Conservation (phyloP, 1,140 invertebrate genomes). For the Maconellicoccus hirsutus region DNA sequence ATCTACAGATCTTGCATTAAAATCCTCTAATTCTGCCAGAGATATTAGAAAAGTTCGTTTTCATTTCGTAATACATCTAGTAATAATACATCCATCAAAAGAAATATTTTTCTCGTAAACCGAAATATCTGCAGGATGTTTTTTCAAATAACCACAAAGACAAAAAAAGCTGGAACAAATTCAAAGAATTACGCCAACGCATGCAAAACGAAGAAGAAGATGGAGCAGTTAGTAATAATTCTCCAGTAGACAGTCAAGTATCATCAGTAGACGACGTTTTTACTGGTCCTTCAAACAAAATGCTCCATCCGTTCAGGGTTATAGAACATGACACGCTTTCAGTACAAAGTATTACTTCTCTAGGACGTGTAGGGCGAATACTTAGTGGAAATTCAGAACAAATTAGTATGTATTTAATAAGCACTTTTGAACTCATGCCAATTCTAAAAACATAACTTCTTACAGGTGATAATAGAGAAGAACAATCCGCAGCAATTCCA, state of each 20-base stretch:
- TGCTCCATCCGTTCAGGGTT: conserved; percentile 63
- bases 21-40: not conserved
- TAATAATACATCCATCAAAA: conserved; percentile 26
- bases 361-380: conserved; percentile 64
- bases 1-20: not conserved
- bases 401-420: not conserved
- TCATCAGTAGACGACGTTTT: conserved; percentile 53
- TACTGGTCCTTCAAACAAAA: conserved; percentile 41
- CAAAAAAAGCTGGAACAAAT: conserved; percentile 46
- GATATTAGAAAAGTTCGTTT: not conserved
- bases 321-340: conserved; percentile 77
- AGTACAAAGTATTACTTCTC: conserved; percentile 71
- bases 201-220: conserved; percentile 64
- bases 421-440: not conserved
- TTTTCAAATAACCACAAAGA: conserved; percentile 22
- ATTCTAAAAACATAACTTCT: not conserved
- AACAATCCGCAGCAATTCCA: not conserved
- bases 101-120: conserved; percentile 24
- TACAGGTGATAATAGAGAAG: not conserved
- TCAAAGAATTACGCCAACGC: conserved; percentile 67
- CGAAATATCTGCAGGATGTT: not conserved
- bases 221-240: conserved; percentile 44
- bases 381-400: conserved; percentile 41
- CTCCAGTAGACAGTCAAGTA: conserved; percentile 65
- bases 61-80: too few relatives aligned